These are phyloP conservation scores for Cataglyphis livida DNA, from an alignment of 2,888 invertebrate species.

Conservation along the genomic window DNA sequence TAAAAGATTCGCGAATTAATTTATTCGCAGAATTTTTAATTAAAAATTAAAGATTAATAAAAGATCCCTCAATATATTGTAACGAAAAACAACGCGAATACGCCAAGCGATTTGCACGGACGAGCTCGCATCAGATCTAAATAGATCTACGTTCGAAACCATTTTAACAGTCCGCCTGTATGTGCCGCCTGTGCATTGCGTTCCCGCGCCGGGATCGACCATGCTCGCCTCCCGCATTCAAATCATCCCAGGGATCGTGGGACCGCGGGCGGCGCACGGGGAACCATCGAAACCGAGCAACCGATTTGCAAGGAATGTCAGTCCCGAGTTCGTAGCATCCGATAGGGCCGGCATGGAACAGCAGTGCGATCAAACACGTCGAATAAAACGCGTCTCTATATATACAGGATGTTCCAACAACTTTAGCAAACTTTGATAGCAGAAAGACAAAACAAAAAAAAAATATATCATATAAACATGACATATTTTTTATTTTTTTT, in stretches of 20 bases:
- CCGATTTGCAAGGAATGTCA: conserved; percentile 69
- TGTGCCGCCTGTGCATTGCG: conserved; percentile 43
- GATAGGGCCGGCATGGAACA: conserved; percentile 10
- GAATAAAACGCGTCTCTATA: not conserved
- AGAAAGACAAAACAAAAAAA: too few species aligned
- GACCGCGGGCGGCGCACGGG: conserved; percentile 56
- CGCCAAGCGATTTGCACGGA: conserved; percentile 6
- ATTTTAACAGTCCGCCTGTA: conserved; percentile 60
- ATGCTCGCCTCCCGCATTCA: conserved; percentile 62
- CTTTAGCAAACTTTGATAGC: too few species aligned
- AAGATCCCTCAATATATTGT: not conserved
- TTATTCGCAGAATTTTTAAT: not conserved
- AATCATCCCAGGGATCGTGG: conserved; percentile 69
- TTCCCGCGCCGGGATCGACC: conserved; percentile 45
- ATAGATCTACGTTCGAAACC: conserved; percentile 44
- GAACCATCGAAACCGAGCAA: conserved; percentile 63
- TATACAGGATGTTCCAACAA: too few species aligned
- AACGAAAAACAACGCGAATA: not conserved
- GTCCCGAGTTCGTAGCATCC: conserved; percentile 41
- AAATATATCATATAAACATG: too few species aligned
- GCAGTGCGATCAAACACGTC: conserved; percentile 6
- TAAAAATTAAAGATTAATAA: too few species aligned
- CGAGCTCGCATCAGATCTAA: not conserved
- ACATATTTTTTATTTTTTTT: too few species aligned
- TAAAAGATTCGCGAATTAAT: not conserved